Evolutionary conservation across 64 coral and sea anemone genomes (phyloP), one percentile per base, ranked within the genome.

Genomic region (Montipora cactus): DNA sequence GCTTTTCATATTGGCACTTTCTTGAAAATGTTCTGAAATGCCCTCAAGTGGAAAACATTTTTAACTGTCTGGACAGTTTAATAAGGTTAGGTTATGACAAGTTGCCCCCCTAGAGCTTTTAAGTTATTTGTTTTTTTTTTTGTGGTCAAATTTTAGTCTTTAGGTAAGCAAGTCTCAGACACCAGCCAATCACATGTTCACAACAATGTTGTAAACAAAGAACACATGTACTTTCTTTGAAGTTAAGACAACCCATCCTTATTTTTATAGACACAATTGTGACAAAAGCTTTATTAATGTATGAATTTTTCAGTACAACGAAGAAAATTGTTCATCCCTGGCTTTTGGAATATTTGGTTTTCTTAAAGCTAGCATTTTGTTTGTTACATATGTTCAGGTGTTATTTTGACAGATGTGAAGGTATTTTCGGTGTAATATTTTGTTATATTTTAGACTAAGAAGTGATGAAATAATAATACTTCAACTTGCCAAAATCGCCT

Each of bases 151-250:
- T 57, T 57, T 57, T 57, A 8, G 11, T 57, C 53, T 11, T 57
- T 2, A 8, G 6, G 53, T 11, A 57, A 57, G 53, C 7, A 4
- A 18, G 59, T 68, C 2, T 44, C 45, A 18, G 28, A 16, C 58
- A 64, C 55, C 19, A 19, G 59, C 25, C 25, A 67, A 49, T 86
- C 82, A 86, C 82, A 86, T 86, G 82, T 72, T 46, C 14, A 22
- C 66, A 19, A 22, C 61, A 86, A 71, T 86, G 82, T 86, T 44
- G 47, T 71, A 49, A 86, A 72, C 21, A 86, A 28, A 49, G 20
- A 19, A 59, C 82, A 86, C 82, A 72, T 86, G 82, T 21, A 69
- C 82, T 71, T 72, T 37, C 37, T 37, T 37, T 37, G 37, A 37
- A 37, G 37, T 37, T 37, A 37, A 37, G 37, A 37, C 37, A 37